phyloP scores from a whole-genome alignment of 92 coral and sea anemone species.

The Actinernus sp. region DNA sequence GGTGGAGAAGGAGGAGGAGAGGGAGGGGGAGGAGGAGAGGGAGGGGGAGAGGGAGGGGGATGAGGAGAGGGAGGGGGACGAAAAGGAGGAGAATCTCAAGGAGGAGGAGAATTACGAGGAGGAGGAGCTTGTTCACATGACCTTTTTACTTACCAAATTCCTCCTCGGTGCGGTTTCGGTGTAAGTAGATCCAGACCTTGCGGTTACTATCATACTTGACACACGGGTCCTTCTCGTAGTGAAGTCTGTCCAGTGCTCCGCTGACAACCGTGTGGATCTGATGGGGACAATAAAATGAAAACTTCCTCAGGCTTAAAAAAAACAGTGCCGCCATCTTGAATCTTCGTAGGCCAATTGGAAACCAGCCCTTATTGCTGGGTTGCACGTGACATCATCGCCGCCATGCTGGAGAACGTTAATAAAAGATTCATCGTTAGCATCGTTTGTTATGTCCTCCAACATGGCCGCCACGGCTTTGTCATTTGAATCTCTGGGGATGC shows the following conservation, averaged over 20 bases:
- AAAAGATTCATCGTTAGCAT: too few species aligned
- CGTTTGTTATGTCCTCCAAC: too few species aligned
- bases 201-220: slow-evolving; percentile 98
- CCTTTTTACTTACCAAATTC: slow-evolving; percentile 96
- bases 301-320: too few species aligned
- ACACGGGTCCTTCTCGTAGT: slow-evolving; percentile 98
- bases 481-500: too few species aligned
- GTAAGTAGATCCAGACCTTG: slow-evolving; percentile 98
- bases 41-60: not conserved
- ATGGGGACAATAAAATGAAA: not conserved
- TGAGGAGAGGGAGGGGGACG: not conserved
- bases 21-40: not conserved
- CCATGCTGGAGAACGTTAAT: too few species aligned
- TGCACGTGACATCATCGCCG: too few species aligned
- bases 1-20: not conserved
- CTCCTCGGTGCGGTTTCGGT: slow-evolving; percentile 91
- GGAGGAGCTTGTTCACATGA: too few species aligned
- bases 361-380: not conserved
- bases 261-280: slow-evolving; percentile 99
- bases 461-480: too few species aligned
- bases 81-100: not conserved
- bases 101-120: too few species aligned
- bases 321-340: not conserved
- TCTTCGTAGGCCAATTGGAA: too few species aligned
- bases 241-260: slow-evolving; percentile 99